Evolutionary conservation across 2,113 vertebrate species (phyloP).

Genomic region (Calypte anna): DNA sequence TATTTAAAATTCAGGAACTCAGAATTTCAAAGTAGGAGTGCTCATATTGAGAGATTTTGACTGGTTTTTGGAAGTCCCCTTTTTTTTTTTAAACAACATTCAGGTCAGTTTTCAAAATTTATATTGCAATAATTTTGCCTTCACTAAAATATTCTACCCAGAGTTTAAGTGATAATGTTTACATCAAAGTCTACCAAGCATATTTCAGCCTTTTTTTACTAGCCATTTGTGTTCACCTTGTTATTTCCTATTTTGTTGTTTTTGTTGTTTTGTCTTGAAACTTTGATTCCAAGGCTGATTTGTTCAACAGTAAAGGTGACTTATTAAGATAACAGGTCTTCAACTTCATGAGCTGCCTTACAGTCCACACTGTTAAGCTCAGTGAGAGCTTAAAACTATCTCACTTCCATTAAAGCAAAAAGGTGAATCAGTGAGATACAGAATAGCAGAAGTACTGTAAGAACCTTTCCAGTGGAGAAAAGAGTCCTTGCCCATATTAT

Average conservation of each 20-base stretch:
- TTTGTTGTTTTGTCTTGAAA: not conserved
- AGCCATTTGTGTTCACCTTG: not conserved
- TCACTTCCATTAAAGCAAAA: not conserved
- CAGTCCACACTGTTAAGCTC: not conserved
- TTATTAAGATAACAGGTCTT: not conserved
- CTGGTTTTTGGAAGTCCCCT: not conserved
- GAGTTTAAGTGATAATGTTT: not conserved
- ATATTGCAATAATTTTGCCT: not conserved
- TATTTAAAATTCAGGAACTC: not conserved
- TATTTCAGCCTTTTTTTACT: not conserved
- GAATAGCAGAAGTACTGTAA: not conserved
- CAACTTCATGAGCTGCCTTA: not conserved
- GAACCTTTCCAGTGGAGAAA: not conserved
- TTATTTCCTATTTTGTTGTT: not conserved
- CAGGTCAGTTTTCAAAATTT: not conserved
- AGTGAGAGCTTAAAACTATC: not conserved
- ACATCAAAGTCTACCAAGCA: not conserved
- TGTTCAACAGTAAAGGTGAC: not conserved
- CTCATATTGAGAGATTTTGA: not conserved
- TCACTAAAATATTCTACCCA: not conserved
- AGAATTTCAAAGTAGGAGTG: not conserved
- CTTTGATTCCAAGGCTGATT: not conserved
- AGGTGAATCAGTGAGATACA: not conserved
- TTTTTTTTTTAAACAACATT: not conserved
- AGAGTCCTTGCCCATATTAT: not conserved